Conservation (phyloP, 2,113 vertebrate genomes). For the Trichomycterus rosablanca region DNA sequence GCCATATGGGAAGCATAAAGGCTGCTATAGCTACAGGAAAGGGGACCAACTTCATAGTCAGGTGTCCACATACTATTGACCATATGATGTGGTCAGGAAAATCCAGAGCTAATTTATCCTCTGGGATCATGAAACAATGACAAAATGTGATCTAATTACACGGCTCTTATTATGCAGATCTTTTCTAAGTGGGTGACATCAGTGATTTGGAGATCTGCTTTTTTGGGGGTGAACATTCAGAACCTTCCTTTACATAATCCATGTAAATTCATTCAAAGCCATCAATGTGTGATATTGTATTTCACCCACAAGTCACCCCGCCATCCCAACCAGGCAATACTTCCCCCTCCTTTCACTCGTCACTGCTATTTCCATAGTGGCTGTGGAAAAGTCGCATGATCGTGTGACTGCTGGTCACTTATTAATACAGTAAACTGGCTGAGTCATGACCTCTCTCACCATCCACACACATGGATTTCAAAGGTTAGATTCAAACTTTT, state of each 20-base stretch:
- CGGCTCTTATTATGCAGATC: no score
- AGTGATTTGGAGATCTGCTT: no score
- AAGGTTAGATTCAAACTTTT: background rate
- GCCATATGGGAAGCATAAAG: no score
- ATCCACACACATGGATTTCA: constrained; percentile 1
- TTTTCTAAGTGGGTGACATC: no score
- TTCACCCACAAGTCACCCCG: background rate
- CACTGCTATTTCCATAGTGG: constrained; percentile 15
- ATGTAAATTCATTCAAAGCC: no score
- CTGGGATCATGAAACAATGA: no score
- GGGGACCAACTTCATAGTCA: no score
- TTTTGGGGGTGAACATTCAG: background rate
- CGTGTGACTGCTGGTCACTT: constrained; percentile 24
- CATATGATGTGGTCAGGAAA: no score
- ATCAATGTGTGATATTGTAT: background rate
- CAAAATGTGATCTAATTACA: no score
- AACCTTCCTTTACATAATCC: background rate
- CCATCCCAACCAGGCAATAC: background rate
- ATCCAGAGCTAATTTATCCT: no score
- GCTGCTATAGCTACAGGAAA: no score
- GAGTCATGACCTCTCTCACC: background rate
- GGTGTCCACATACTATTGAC: no score
- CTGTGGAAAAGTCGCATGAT: constrained; percentile 25
- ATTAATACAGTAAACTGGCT: constrained; percentile 17
- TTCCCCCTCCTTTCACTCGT: background rate